phyloP scores from a whole-genome alignment of 2,888 invertebrate species.

The Philaethria dido region DNA sequence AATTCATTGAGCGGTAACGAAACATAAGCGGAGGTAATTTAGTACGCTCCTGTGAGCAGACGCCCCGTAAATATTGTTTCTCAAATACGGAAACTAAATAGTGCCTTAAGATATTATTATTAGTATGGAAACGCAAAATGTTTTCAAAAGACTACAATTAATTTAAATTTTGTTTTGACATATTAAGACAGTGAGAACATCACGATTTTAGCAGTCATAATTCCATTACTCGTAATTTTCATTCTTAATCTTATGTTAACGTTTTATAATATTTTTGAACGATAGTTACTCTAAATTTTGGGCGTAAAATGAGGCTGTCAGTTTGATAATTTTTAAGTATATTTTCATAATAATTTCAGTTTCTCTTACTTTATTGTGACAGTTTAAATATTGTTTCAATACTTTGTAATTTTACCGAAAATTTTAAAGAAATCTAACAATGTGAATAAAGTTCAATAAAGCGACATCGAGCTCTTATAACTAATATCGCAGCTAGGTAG shows the following conservation, averaged over 20 bases:
- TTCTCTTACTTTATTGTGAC: no score
- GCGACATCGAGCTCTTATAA: not conserved
- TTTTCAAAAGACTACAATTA: not conserved
- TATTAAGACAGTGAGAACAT: no score
- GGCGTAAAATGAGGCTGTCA: no score
- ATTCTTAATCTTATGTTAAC: no score
- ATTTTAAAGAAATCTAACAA: not conserved
- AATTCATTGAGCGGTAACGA: constrained; percentile 9
- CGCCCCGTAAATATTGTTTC: constrained; percentile 8
- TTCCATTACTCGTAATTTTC: no score
- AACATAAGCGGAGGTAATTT: not conserved
- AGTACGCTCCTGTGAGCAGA: constrained; percentile 4
- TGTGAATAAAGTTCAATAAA: not conserved
- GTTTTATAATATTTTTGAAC: no score
- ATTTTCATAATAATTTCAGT: no score
- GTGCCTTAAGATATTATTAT: not conserved
- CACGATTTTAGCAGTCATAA: no score
- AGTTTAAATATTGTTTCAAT: no score
- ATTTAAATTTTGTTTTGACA: no score
- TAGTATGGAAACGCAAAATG: not conserved
- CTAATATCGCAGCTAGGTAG: not conserved
- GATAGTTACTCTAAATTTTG: no score
- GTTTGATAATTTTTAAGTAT: no score
- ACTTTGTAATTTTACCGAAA: not conserved
- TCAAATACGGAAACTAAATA: constrained; percentile 17